phyloP scores from a whole-genome alignment of 2,888 invertebrate genomes.

The Neria commutata region DNA sequence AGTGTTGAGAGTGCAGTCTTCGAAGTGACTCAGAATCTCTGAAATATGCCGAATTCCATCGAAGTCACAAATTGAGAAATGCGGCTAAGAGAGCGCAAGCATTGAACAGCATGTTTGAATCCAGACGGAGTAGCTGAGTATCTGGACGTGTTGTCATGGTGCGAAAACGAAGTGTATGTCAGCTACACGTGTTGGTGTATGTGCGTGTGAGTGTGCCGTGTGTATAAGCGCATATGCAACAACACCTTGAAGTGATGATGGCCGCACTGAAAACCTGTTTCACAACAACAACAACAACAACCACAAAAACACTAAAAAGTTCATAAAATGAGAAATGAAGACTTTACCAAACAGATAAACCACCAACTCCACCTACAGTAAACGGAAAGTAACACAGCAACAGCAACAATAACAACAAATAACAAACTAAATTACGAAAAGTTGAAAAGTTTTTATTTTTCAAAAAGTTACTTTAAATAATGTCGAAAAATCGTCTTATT shows the following conservation, averaged over 20 bases:
- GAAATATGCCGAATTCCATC: conserved; percentile 34
- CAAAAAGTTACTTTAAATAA: too few relatives aligned
- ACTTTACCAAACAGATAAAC: conserved; percentile 22
- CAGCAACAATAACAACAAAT: not conserved
- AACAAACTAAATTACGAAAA: not conserved
- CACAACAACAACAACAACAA: not conserved
- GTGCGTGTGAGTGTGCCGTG: too few relatives aligned
- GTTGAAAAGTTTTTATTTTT: too few relatives aligned
- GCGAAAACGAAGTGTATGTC: too few relatives aligned
- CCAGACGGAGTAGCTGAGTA: too few relatives aligned
- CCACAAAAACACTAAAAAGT: not conserved
- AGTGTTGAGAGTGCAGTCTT: not conserved
- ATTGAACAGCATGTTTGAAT: too few relatives aligned
- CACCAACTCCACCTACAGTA: conserved; percentile 20
- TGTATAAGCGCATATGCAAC: too few relatives aligned
- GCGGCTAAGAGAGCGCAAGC: too few relatives aligned
- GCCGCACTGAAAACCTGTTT: conserved; percentile 22
- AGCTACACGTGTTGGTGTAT: too few relatives aligned
- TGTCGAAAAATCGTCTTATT: too few relatives aligned
- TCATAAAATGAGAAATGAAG: not conserved
- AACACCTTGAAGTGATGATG: conserved; percentile 17
- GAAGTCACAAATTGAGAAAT: conserved; percentile 23
- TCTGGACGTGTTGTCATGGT: conserved; percentile 29
- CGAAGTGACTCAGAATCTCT: conserved; percentile 34
- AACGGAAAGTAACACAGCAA: not conserved